Percentiles rank a stretch among this genome's conserved stretches.
These are phyloP conservation scores for Thera obeliscata DNA, from an alignment of 2,888 invertebrate species.

Conservation along the genomic window DNA sequence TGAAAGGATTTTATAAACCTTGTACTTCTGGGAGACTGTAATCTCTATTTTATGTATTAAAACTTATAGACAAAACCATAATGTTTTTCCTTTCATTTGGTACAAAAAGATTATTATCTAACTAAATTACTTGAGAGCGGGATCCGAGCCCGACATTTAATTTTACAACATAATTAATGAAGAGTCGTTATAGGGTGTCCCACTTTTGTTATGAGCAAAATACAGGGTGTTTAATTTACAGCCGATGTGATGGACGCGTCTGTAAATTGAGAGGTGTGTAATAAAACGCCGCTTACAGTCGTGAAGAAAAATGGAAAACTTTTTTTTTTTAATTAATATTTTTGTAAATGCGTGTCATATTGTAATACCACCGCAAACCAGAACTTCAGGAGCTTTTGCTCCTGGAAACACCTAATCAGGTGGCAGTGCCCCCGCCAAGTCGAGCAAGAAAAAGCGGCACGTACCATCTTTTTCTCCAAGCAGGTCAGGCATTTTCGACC, in stretches of 20 bases:
- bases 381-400: too few relatives aligned
- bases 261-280: constrained; percentile 27
- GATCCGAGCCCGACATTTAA: constrained; percentile 10
- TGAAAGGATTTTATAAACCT: too few relatives aligned
- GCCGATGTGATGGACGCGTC: constrained; percentile 21
- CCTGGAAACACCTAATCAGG: too few relatives aligned
- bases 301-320: constrained; percentile 11
- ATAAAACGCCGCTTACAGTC: constrained; percentile 29
- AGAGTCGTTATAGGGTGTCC: constrained; percentile 30
- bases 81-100: not conserved
- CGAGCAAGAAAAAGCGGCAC: too few relatives aligned
- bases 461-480: too few relatives aligned
- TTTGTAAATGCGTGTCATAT: too few relatives aligned
- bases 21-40: too few relatives aligned
- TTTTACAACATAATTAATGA: constrained; percentile 44
- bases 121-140: not conserved
- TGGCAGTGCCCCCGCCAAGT: too few relatives aligned
- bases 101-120: constrained; percentile 4
- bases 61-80: too few relatives aligned
- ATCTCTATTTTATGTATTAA: not conserved
- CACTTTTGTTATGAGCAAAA: constrained; percentile 10
- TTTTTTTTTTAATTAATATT: too few relatives aligned
- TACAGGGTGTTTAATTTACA: constrained; percentile 29
- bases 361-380: too few relatives aligned
- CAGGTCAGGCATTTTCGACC: too few relatives aligned